Conservation (phyloP, 2,113 vertebrate species). For the Plectropomus leopardus region DNA sequence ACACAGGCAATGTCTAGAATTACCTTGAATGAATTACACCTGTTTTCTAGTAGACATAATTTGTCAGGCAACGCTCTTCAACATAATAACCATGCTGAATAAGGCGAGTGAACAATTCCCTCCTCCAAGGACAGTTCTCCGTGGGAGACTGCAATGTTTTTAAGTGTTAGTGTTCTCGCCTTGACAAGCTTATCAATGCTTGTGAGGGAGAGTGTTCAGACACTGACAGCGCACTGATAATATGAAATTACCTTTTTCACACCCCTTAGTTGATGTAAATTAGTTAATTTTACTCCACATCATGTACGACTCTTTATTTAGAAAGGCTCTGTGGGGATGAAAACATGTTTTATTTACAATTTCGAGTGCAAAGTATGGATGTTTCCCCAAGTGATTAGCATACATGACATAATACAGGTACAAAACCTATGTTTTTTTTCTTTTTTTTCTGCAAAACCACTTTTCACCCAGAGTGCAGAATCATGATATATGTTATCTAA, state of each 20-base stretch:
- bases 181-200: constrained; percentile 45
- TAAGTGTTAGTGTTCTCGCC: constrained; percentile 25
- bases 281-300: constrained; percentile 26
- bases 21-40: neutral
- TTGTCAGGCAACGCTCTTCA: constrained; percentile 19
- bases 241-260: constrained; percentile 12
- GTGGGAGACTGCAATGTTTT: constrained; percentile 25
- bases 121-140: constrained; percentile 43
- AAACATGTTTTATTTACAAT: constrained; percentile 43
- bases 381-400: constrained; percentile 13
- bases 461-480: neutral
- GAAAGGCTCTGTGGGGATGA: constrained; percentile 22
- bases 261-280: constrained; percentile 15
- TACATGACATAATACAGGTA: constrained; percentile 25
- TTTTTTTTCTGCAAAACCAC: constrained; percentile 8
- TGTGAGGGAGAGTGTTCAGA: constrained; percentile 20
- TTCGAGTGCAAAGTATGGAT: constrained; percentile 15
- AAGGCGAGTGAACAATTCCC: constrained; percentile 20
- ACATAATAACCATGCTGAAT: constrained; percentile 24
- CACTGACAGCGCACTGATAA: constrained; percentile 10
- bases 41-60: neutral
- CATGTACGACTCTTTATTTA: constrained; percentile 39
- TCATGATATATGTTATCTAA: constrained; percentile 18
- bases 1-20: neutral
- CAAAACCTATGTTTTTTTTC: neutral